Base-by-base conservation (phyloP, 2,888 invertebrate species). In the Pseudococcus jackbeardsleyi region DNA sequence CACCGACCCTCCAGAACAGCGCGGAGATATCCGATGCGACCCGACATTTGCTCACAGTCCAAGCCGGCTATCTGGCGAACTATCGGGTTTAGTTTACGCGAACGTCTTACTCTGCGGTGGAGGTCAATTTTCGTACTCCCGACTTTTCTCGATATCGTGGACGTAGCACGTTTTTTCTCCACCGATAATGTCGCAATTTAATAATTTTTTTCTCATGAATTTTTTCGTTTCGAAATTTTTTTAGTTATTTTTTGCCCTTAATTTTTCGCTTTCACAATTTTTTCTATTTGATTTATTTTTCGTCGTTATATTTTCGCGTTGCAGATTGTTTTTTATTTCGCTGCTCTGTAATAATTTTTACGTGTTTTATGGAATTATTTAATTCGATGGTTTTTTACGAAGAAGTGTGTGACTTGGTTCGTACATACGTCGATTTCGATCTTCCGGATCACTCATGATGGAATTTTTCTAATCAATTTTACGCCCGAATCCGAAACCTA, bases 41-140 rank as follows among this genome's bases (percentile, higher is more conserved):
- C 88, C 88, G 88, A 88, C 79, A 79, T 88, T 54, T 79, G 54
- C 88, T 79, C 79, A 54, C 88, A 88, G 88, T 88, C 88, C 88
- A 79, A 82, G 88, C 88, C 88, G 88, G 88, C 88, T 88, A 88
- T 88, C 88, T 88, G 88, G 88, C 88, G 88, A 88, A 88, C 88
- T 88, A 88, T 88, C 88, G 88, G 86, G 46, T 82, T 88, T 77
- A 88, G 88, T 88, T 88, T 82, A 88, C 88, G 82, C 82, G 88
- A 79, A 82, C 82, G 33, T 50, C 59, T 88, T 77, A 50, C 59
- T 48, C 33, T 88, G 54, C 54, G 88, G 88, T 88, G 79, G 79
- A 50, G 48, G 85, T 85, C 85, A 85, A 64, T 85, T 85, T 85
- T 82, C 79, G 79, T 82, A 82, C 79, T 82, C 46, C 54, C 79